Base-by-base conservation (phyloP, 2,888 invertebrate species). In the Ennomos quercinarius region DNA sequence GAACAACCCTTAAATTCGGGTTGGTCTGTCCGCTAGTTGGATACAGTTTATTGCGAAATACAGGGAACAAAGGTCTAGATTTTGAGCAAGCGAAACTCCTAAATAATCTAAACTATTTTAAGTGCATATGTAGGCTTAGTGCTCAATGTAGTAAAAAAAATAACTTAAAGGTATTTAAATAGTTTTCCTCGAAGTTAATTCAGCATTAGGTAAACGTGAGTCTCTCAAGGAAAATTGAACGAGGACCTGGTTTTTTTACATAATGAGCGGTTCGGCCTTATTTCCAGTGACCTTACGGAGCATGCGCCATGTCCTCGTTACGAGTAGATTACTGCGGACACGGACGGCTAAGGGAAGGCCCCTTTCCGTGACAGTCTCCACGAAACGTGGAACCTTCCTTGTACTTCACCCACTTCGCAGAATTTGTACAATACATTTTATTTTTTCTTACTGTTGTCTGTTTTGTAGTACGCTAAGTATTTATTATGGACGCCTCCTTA, bases 231-330 rank as follows among this genome's bases (percentile, higher is more conserved):
- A 73, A 72, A 76, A 68, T 59, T 59, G 62, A 60, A 56, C 47
- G 48, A 54, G 55, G 55, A 63, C 45, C 52, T 55, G 56, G 61
- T 62, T 70, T 73, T n/a, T 71, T 72, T 70, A 70, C 66, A 57
- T 74, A 70, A 73, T 63, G 49, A 65, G 56, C 50, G 57, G 64
- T 70, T 68, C 63, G 73, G 71, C 80, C 78, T 79, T 69, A 74
- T 72, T 78, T 72, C 60, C 55, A 54, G 9, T 70, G 74, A 61
- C 78, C 77, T 77, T 64, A 72, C 55, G 44, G 62, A 64, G 73
- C 74, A 74, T 72, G 74, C 74, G 73, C 71, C 48, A 66, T 71
- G 76, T 57, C 73, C 76, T 78, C 73, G 67, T 66, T 78, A 35
- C 52, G 49, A 17, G 35, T 54, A 62, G 46, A 57, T 60, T 44